These are phyloP conservation scores for Brachyrhaphis roseni DNA, from an alignment of 2,797 vertebrate genomes.

Conservation along the genomic window DNA sequence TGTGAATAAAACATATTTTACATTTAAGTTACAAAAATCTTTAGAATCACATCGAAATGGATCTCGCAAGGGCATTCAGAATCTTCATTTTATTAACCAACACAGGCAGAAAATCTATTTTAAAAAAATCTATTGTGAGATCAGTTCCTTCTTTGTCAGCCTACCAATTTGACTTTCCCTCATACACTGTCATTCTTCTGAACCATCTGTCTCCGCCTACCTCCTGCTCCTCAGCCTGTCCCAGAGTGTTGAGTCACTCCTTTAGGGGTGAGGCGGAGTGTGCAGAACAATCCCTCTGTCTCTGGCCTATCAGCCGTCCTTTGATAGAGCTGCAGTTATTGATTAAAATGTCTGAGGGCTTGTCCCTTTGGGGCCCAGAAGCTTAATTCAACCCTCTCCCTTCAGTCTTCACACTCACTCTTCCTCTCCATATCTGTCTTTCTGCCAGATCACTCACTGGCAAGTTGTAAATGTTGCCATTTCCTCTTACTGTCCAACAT, in stretches of 20 bases:
- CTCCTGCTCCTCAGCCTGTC: slow-evolving; percentile 58
- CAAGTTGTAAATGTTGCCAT: slow-evolving; percentile 39
- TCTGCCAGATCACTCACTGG: slow-evolving; percentile 45
- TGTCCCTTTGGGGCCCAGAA: slow-evolving; percentile 73
- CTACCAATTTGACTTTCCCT: slow-evolving; percentile 53
- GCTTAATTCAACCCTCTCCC: slow-evolving; percentile 73
- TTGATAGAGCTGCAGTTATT: slow-evolving; percentile 80
- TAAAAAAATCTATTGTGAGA: slow-evolving; percentile 48
- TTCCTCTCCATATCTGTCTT: slow-evolving; percentile 60
- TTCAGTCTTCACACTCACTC: slow-evolving; percentile 68
- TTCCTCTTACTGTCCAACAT: slow-evolving; percentile 24
- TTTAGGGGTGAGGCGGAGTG: slow-evolving; percentile 66
- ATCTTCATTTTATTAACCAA: slow-evolving; percentile 60
- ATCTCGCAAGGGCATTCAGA: slow-evolving; percentile 26
- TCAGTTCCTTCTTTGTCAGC: slow-evolving; percentile 38
- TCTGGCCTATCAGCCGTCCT: slow-evolving; percentile 76
- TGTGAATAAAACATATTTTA: slow-evolving; percentile 20
- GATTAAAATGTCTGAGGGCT: slow-evolving; percentile 81
- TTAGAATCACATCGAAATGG: slow-evolving; percentile 46
- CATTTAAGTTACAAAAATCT: slow-evolving; percentile 44
- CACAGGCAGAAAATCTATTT: slow-evolving; percentile 54
- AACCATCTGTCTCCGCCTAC: slow-evolving; percentile 54
- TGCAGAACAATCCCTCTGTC: slow-evolving; percentile 77
- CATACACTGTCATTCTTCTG: slow-evolving; percentile 57
- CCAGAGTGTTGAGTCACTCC: slow-evolving; percentile 74